These are phyloP conservation scores for Gnatocerus cornutus DNA, from an alignment of 2,888 invertebrate genomes.

Conservation along the genomic window DNA sequence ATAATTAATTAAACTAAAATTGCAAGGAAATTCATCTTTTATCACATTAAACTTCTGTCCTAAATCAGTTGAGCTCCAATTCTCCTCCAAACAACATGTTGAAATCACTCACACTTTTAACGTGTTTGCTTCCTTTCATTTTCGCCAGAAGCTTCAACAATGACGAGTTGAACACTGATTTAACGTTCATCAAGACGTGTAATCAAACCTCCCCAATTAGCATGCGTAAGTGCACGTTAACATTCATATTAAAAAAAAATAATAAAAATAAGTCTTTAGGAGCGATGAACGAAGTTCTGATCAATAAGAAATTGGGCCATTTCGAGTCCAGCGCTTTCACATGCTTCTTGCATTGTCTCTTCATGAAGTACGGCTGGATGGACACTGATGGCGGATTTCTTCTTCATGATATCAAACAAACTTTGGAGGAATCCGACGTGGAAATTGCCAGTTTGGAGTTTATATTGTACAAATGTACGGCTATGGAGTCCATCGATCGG, in stretches of 20 bases:
- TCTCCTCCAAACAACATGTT: constrained; percentile 19
- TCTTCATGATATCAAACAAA: constrained; percentile 64
- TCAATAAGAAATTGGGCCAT: constrained; percentile 63
- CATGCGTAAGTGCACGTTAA: constrained; percentile 60
- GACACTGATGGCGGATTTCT: constrained; percentile 68
- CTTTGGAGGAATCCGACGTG: constrained; percentile 64
- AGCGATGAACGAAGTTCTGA: constrained; percentile 67
- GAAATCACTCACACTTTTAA: background rate
- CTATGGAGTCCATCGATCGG: constrained; percentile 63
- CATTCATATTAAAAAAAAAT: background rate
- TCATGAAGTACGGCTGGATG: constrained; percentile 69
- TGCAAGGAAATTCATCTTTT: constrained; percentile 17
- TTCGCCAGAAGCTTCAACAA: constrained; percentile 46
- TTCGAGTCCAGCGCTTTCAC: constrained; percentile 64
- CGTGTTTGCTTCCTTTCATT: background rate
- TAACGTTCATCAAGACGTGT: constrained; percentile 65
- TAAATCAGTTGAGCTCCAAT: constrained; percentile 11
- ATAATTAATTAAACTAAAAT: constrained; percentile 33
- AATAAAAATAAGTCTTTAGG: constrained; percentile 54
- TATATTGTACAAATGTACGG: constrained; percentile 67
- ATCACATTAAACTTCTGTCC: constrained; percentile 12
- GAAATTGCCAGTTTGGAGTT: constrained; percentile 63
- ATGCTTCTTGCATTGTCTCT: constrained; percentile 69
- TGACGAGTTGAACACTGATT: constrained; percentile 62
- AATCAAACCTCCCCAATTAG: constrained; percentile 67